phyloP scores from a whole-genome alignment of 1,140 invertebrate species.

The Bombus superbus region DNA sequence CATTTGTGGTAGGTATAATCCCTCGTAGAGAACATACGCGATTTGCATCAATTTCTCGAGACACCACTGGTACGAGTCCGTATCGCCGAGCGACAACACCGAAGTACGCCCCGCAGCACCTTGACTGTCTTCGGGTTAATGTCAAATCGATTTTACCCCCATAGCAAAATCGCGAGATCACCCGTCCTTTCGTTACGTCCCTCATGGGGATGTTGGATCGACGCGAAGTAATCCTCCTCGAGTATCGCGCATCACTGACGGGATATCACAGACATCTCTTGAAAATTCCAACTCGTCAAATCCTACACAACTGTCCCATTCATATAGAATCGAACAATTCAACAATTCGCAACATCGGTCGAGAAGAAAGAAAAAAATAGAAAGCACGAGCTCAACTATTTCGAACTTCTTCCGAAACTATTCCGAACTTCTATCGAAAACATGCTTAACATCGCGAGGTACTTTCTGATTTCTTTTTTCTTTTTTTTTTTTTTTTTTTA shows the following conservation, averaged over 20 bases:
- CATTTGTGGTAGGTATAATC: no score
- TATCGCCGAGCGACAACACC: background rate
- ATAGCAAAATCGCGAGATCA: constrained; percentile 1
- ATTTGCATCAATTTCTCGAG: background rate
- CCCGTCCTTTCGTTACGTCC: background rate
- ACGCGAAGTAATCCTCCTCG: background rate
- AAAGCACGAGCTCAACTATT: background rate
- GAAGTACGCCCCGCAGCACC: background rate
- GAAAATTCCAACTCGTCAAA: background rate
- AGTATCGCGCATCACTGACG: background rate
- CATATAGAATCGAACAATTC: background rate
- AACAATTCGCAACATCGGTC: background rate
- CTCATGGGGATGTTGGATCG: constrained; percentile 13
- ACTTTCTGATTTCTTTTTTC: background rate
- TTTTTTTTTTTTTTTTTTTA: background rate
- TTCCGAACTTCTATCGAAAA: background rate
- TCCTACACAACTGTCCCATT: no score
- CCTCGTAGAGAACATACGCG: background rate
- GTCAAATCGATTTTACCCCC: constrained; percentile 44
- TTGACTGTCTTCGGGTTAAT: constrained; percentile 42
- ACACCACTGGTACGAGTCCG: background rate
- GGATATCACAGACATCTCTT: background rate
- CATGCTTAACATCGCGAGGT: background rate
- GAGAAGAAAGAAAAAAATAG: background rate
- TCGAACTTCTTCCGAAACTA: background rate